Percentiles rank a stretch among this genome's conserved stretches.
phyloP scores from a whole-genome alignment of 2,113 vertebrate genomes.

The Silurus meridionalis region DNA sequence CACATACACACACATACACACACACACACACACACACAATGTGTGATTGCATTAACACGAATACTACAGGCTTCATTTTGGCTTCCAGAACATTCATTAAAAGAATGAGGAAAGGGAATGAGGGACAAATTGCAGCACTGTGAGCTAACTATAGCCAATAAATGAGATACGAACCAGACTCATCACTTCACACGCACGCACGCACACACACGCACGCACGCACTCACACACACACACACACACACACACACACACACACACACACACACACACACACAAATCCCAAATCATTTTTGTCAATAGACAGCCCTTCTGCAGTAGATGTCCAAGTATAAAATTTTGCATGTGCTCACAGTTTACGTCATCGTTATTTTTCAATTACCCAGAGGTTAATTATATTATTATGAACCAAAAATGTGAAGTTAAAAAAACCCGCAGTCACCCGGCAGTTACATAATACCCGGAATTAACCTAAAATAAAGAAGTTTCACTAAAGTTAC shows the following conservation, averaged over 20 bases:
- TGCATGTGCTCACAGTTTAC: not conserved
- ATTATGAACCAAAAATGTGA: no score
- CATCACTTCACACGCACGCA: not conserved
- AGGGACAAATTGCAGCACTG: slow-evolving; percentile 3
- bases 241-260: not conserved
- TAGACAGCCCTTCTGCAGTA: not conserved
- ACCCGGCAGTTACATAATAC: no score
- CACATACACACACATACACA: not conserved
- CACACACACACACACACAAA: not conserved
- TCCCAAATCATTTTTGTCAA: not conserved
- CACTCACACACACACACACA: not conserved
- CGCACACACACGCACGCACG: no score
- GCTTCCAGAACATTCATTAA: slow-evolving; percentile 33
- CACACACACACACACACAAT: not conserved
- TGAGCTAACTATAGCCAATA: not conserved
- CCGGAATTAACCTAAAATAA: no score
- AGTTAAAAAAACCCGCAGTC: no score
- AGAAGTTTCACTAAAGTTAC: not conserved
- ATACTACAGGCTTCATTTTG: not conserved
- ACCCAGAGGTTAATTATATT: not conserved
- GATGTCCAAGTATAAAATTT: not conserved
- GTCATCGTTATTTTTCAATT: not conserved
- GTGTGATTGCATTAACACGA: not conserved
- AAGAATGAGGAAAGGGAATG: not conserved
- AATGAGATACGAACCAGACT: not conserved